These are phyloP conservation scores for Zenarchopterus dispar DNA, from an alignment of 2,797 vertebrate genomes.

Conservation along the genomic window DNA sequence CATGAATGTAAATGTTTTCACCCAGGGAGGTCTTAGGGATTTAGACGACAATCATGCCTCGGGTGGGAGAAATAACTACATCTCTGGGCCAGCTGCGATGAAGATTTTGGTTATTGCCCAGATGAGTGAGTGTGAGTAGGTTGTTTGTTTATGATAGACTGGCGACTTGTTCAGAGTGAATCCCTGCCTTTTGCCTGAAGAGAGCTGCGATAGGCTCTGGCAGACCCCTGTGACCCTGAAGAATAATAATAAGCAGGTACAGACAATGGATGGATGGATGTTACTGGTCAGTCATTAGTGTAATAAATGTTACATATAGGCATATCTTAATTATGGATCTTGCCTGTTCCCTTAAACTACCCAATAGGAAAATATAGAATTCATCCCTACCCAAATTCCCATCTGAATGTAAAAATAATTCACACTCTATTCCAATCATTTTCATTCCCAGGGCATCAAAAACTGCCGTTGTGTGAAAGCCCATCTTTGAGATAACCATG, in stretches of 20 bases:
- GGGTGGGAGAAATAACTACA: conserved; percentile 36
- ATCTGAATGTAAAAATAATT: conserved; percentile 4
- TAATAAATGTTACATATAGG: too few relatives aligned
- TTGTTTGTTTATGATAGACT: too few relatives aligned
- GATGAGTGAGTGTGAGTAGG: too few relatives aligned
- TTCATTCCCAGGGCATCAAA: not conserved
- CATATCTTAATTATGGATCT: not conserved
- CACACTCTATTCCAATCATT: not conserved
- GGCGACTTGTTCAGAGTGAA: too few relatives aligned
- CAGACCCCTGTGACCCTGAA: too few relatives aligned
- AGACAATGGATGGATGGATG: too few relatives aligned
- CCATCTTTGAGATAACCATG: not conserved
- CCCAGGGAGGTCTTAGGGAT: conserved; percentile 30
- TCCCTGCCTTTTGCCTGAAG: too few relatives aligned
- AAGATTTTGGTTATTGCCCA: conserved; percentile 28
- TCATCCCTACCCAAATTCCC: not conserved
- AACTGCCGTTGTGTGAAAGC: conserved; percentile 2
- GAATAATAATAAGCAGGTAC: too few relatives aligned
- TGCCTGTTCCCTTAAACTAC: not conserved
- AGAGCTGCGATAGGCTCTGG: too few relatives aligned
- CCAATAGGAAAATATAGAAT: not conserved
- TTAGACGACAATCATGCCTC: conserved; percentile 23
- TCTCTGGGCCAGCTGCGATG: conserved; percentile 25
- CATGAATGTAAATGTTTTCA: conserved; percentile 44
- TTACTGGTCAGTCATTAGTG: too few relatives aligned